These are phyloP conservation scores for Shinisaurus crocodilurus DNA, from an alignment of 2,113 vertebrate genomes.

Conservation along the genomic window DNA sequence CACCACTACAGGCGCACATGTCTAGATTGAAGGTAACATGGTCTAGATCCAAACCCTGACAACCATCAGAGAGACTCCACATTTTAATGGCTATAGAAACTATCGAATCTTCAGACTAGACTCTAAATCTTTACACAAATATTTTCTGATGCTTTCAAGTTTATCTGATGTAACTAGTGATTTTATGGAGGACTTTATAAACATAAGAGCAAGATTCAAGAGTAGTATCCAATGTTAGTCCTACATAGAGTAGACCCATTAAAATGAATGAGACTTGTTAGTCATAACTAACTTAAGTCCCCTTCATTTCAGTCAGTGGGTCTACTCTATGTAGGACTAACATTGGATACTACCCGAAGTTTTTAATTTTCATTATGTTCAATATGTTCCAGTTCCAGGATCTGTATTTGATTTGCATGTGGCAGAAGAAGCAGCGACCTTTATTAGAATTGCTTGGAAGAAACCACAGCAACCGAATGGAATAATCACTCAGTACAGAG, in stretches of 20 bases:
- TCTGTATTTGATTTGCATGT: slow-evolving; percentile 84
- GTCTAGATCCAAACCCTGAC: not conserved
- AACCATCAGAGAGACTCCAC: not conserved
- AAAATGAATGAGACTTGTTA: no score
- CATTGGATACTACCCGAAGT: not conserved
- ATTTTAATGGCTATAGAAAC: not conserved
- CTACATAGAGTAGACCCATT: no score
- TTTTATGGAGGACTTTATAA: not conserved
- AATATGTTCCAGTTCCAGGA: slow-evolving; percentile 83
- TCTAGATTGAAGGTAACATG: not conserved
- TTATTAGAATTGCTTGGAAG: slow-evolving; percentile 87
- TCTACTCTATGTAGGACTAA: no score
- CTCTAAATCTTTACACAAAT: not conserved
- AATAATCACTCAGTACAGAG: slow-evolving; percentile 88
- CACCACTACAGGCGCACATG: not conserved
- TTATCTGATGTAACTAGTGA: not conserved
- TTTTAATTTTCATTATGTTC: slow-evolving; percentile 6
- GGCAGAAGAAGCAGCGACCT: slow-evolving; percentile 86
- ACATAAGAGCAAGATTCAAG: not conserved
- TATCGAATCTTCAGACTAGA: not conserved
- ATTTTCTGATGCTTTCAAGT: not conserved
- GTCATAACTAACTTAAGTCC: no score
- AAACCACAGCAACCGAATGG: slow-evolving; percentile 91
- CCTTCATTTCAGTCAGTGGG: no score
- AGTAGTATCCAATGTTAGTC: no score